Conservation (phyloP, 2,113 vertebrate genomes). For the Antennarius striatus region DNA sequence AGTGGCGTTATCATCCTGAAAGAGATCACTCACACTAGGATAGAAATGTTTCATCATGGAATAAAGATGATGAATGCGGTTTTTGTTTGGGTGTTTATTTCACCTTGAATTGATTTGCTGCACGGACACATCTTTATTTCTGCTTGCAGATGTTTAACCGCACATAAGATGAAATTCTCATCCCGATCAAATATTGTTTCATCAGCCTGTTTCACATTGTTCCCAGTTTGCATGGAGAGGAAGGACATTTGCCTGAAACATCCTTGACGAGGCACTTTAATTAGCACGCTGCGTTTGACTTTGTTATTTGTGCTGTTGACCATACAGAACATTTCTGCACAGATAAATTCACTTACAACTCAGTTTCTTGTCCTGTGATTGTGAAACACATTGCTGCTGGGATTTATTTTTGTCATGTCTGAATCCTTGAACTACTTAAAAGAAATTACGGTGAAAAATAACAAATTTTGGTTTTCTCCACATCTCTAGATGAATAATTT, state of each 20-base stretch:
- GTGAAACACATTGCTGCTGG: background rate
- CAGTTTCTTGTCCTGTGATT: background rate
- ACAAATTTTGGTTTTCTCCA: background rate
- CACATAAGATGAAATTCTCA: background rate
- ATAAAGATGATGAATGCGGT: conserved; percentile 26
- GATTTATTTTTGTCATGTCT: background rate
- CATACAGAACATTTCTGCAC: background rate
- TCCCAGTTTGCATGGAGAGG: background rate
- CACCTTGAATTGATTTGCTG: conserved; percentile 9
- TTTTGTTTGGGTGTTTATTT: background rate
- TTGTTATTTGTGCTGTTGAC: background rate
- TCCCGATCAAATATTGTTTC: too few relatives aligned
- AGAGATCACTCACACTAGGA: conserved; percentile 1
- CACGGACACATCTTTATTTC: background rate
- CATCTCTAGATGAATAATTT: background rate
- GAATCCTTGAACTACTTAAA: background rate
- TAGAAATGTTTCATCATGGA: conserved; percentile 30
- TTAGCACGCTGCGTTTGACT: background rate
- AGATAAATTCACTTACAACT: background rate
- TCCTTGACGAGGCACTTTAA: conserved; percentile 6
- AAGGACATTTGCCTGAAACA: background rate
- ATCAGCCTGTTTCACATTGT: background rate
- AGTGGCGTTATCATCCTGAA: background rate
- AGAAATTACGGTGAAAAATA: background rate
- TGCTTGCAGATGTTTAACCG: background rate